Percentiles rank a stretch among this genome's conserved stretches.
Evolutionary conservation across 2,797 vertebrate genomes (phyloP).

Genomic region (Enteromius paludinosus): DNA sequence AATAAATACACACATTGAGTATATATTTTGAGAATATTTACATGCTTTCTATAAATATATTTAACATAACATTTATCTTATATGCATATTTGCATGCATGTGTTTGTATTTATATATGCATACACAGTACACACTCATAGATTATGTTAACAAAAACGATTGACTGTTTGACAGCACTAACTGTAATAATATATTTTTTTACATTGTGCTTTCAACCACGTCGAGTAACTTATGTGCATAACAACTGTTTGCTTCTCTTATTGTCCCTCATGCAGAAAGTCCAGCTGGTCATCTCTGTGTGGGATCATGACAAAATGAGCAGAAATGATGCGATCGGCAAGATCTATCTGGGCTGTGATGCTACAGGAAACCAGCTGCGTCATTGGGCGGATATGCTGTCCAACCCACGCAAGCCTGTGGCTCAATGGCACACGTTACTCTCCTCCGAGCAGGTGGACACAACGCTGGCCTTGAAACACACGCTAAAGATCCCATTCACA

Average conservation of each 20-base stretch:
- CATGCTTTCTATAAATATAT: too few species aligned
- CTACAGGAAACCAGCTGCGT: conserved; percentile 86
- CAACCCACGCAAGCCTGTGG: conserved; percentile 83
- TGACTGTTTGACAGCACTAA: too few species aligned
- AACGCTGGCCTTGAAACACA: conserved; percentile 77
- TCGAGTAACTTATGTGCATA: neutral
- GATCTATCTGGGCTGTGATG: conserved; percentile 84
- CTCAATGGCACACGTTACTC: conserved; percentile 90
- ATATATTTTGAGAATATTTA: too few species aligned
- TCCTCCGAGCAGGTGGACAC: conserved; percentile 82
- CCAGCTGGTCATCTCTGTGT: conserved; percentile 88
- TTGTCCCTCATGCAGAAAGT: conserved; percentile 68
- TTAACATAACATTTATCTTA: too few species aligned
- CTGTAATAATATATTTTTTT: neutral
- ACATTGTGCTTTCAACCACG: neutral
- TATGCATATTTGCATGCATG: too few species aligned
- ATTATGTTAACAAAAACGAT: too few species aligned
- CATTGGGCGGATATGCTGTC: conserved; percentile 95
- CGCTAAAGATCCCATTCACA: conserved; percentile 74
- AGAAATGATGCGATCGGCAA: conserved; percentile 87
- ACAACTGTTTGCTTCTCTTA: neutral
- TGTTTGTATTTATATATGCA: too few species aligned
- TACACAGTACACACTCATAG: too few species aligned
- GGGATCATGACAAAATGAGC: conserved; percentile 84
- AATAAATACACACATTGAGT: too few species aligned